Evolutionary conservation across 2,113 vertebrate genomes (phyloP), one percentile per base, ranked within the genome.

Genomic region (Channa argus): DNA sequence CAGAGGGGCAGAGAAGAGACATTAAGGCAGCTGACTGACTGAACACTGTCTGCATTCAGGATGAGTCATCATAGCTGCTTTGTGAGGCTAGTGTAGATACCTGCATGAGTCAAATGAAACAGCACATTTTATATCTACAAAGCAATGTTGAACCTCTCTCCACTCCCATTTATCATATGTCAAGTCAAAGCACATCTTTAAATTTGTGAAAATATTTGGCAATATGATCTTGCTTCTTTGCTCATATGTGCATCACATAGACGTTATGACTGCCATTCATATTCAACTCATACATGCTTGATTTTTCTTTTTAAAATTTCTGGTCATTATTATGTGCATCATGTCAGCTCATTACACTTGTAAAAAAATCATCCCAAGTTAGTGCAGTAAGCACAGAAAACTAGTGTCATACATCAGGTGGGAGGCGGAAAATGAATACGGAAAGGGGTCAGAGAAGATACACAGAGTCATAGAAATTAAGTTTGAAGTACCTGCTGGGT

Each of bases 1-100:
- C 83, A 85, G 85, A 92, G 82, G 86, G 87, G 80, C 83, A 85
- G 84, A 87, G 84, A 85, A 70, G 75, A 88, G 75, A 86, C 77
- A 63, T 91, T 92, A 91, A 92, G 85, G 89, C 88, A 67, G 76
- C 80, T 85, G 79, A 89, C 77, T 91, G 85, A 85, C 86, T 86
- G 86, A 90, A 89, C 80, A 55, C 81, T 88, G 85, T 86, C 83
- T 88, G 88, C 80, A 80, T 85, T 84, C 74, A 70, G 85, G 85
- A 80, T 80, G 87, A 86, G 82, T 88, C 80, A 90, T 88, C 77
- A 15, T 73, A 92, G 83, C 86, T 87, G 89, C 84, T 80, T 62
- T 43, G 80, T 66, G 82, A 82, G 77, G 74, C 54, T 68, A 41
- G 71, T 46, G 63, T 41, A 54, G 75, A 67, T 80, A 66, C 63